Evolutionary conservation across 2,113 vertebrate species (phyloP), one percentile per base, ranked within the genome.

Genomic region (Oryctolagus cuniculus): DNA sequence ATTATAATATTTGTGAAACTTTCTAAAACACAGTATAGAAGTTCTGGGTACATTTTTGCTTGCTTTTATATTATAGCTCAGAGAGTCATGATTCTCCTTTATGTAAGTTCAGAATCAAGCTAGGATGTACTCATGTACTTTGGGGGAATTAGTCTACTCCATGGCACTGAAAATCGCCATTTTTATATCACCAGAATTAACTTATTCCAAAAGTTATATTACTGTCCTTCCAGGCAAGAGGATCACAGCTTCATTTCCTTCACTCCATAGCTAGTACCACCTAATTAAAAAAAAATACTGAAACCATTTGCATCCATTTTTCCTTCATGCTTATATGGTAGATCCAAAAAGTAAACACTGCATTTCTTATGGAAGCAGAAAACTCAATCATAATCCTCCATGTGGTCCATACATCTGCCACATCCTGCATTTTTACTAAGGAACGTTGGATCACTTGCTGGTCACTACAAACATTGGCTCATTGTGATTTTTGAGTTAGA

Each of bases 171-270:
- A 91, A 79, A 78, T 34, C 70, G 89, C 73, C 6, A 19, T 66
- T 51, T 67, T 91, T 63, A 63, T 77, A 34, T 44, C 36, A 79
- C 22, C 27, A 49, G 80, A 92, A 67, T 11, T 74, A 96, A 92
- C 70, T 92, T 83, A 91, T 92, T 73, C 74, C 79, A 83, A 92
- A 96, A 92, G 53, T 89, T 72, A 66, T 70, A 84, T 90, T 75
- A 83, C 15, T 79, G 1, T 84, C 27, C 51, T 94, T 87, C 53
- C 64, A 58, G 55, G 55, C 55, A 83, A 89, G 73, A 88, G 36
- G 58, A 58, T 7, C 22, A 91, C 22, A 49, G 1, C 34, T 61
- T 88, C 4, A 17, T 72, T 95, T 93, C 82, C 90, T 94, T 90
- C 25, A 31, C 4, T 86, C 44, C 10, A 17, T 58, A 72, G 19